A percentile compares a stretch with the other conserved stretches of the same genome.
phyloP scores from a whole-genome alignment of 23 tunicate genomes.

The Styela plicata region DNA sequence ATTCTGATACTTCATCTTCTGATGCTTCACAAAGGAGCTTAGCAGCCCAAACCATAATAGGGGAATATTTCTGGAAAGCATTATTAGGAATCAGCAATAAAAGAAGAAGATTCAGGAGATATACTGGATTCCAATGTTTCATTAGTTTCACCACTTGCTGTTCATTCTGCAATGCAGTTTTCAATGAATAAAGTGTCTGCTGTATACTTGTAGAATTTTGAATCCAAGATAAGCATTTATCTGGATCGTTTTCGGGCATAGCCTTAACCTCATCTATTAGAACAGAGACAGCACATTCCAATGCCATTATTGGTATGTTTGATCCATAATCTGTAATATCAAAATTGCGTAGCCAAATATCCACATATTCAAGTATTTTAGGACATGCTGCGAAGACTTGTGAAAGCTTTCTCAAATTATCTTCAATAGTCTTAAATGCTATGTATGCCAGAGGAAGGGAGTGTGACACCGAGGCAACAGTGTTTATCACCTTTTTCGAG shows the following conservation, averaged over 20 bases:
- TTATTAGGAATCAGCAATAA: neutral
- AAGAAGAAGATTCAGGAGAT: slow-evolving; percentile 46
- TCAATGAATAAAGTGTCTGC: neutral
- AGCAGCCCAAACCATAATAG: neutral
- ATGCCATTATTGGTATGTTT: neutral
- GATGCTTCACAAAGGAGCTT: neutral
- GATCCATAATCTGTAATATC: neutral
- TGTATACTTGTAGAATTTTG: neutral
- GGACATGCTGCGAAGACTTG: neutral
- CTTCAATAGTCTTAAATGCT: neutral
- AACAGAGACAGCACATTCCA: neutral
- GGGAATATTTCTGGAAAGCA: neutral
- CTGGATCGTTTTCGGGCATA: neutral
- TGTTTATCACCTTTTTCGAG: neutral
- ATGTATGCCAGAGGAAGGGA: neutral
- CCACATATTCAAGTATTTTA: neutral
- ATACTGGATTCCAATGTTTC: slow-evolving; percentile 29
- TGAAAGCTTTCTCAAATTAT: neutral
- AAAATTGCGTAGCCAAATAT: neutral
- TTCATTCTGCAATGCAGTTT: neutral
- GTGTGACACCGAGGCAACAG: neutral
- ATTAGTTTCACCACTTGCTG: neutral
- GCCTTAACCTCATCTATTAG: neutral
- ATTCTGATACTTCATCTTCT: neutral
- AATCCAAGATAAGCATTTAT: neutral